Evolutionary conservation across 2,113 vertebrate genomes (phyloP), one percentile per base, ranked within the genome.

Genomic region (Microtus richardsoni): DNA sequence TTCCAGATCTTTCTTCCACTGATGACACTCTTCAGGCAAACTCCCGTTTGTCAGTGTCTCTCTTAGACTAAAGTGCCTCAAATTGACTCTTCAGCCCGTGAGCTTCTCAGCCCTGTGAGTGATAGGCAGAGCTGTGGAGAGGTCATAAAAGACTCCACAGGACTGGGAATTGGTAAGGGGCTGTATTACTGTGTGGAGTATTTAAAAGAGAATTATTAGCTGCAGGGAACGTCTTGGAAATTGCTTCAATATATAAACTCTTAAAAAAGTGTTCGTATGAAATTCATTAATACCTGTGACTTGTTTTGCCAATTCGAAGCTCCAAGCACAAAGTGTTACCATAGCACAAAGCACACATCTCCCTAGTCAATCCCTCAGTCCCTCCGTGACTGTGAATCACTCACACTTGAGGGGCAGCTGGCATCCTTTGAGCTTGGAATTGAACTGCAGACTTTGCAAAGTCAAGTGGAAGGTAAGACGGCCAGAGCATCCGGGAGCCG

Each of bases 381-480:
- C 58, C 73, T 97, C 62, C 49, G 74, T 97, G 93, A 96, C 97
- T 92, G 7, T 52, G 95, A 96, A 92, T 96, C 85, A 94, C 88
- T 96, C 90, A 88, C 58, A 66, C 82, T 79, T 0, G 11, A 94
- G 74, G 93, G 94, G 68, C 73, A 95, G 91, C 89, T 97, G 91
- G 88, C 58, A 33, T 83, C 68, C 64, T 95, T 95, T 10, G 78
- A 80, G 88, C 89, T 93, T 90, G 90, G 95, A 96, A 97, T 83
- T 95, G 96, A 97, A 96, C 94, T n/a, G 33, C 88, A 75, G 89
- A 78, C 80, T 92, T 93, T 74, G 49, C 89, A 89, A 97, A 95
- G 94, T 95, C 93, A 94, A 95, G 97, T 96, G 95, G 95, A 80
- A 85, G 84, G 91, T 78, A 75, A 80, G 94, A 78, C 92, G 26